Conservation (phyloP, 2,113 vertebrate genomes). For the Myrmophylax atrothorax region DNA sequence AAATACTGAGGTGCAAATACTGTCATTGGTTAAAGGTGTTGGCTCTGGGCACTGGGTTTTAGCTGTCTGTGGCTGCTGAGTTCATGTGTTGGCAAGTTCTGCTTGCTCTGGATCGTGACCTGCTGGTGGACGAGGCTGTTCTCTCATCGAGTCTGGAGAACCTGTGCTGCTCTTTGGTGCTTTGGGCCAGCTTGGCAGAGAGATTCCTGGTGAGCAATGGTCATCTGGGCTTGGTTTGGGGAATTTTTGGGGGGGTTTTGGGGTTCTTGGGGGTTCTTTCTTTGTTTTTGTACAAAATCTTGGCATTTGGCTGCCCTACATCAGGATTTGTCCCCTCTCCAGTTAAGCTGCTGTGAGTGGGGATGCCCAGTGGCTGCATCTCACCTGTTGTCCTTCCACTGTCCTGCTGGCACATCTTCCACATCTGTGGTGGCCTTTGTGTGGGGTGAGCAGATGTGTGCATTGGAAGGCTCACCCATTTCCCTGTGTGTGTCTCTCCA, state of each 20-base stretch:
- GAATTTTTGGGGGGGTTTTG: neutral
- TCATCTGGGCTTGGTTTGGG: neutral
- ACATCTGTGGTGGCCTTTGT: neutral
- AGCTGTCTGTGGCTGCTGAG: neutral
- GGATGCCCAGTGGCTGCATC: neutral
- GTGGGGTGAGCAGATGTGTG: fast-evolving
- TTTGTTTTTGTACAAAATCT: neutral
- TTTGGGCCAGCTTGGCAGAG: neutral
- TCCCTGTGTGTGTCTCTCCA: fast-evolving
- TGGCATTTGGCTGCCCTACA: neutral
- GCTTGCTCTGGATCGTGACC: neutral
- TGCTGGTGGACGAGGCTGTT: neutral
- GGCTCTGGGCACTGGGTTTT: neutral
- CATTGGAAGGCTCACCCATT: neutral
- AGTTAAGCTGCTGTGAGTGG: neutral
- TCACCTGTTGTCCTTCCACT: fast-evolving
- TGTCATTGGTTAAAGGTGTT: neutral
- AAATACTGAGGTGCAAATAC: neutral
- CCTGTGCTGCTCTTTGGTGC: neutral
- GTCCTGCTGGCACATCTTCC: neutral
- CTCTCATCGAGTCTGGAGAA: neutral
- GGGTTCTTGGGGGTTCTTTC: neutral
- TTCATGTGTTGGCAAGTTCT: neutral
- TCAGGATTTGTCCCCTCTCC: neutral
- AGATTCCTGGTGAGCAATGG: neutral